Conservation (phyloP, 1,140 invertebrate genomes). For the Phocides pigmalion region DNA sequence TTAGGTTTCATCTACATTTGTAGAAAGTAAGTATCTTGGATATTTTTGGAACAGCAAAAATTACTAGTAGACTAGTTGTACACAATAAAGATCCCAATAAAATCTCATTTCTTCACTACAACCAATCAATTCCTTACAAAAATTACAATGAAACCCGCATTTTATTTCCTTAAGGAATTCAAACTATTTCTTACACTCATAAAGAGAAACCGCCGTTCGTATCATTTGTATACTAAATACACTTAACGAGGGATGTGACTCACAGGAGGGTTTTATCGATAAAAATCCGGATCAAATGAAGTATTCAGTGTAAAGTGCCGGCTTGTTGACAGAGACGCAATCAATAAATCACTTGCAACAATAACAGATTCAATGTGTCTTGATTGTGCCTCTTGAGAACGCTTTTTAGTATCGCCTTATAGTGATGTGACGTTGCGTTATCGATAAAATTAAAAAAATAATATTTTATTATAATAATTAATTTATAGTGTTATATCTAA, state of each 20-base stretch:
- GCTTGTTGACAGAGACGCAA: constrained; percentile 81
- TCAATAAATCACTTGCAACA: constrained; percentile 82
- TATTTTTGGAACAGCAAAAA: not conserved
- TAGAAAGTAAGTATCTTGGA: too few species aligned
- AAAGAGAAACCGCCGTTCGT: constrained; percentile 53
- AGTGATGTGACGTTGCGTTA: constrained; percentile 56
- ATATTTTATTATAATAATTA: not conserved
- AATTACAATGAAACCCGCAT: constrained; percentile 18
- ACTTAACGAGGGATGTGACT: constrained; percentile 80
- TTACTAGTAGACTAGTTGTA: not conserved
- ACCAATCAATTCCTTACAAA: not conserved
- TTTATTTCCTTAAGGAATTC: constrained; percentile 8
- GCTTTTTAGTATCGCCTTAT: constrained; percentile 65
- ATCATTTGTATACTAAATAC: constrained; percentile 79
- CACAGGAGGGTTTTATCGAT: constrained; percentile 75
- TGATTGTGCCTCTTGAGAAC: constrained; percentile 80
- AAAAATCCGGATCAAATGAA: constrained; percentile 83
- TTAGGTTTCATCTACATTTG: too few species aligned
- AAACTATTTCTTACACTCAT: constrained; percentile 29
- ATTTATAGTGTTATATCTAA: too few species aligned
- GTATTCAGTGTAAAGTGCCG: constrained; percentile 79
- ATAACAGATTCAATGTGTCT: constrained; percentile 80
- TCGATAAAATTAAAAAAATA: constrained; percentile 42
- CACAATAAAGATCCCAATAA: not conserved
- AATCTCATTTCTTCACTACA: not conserved